Evolutionary conservation across 2,113 vertebrate genomes (phyloP), one percentile per base, ranked within the genome.

Genomic region (Platysteira castanea): DNA sequence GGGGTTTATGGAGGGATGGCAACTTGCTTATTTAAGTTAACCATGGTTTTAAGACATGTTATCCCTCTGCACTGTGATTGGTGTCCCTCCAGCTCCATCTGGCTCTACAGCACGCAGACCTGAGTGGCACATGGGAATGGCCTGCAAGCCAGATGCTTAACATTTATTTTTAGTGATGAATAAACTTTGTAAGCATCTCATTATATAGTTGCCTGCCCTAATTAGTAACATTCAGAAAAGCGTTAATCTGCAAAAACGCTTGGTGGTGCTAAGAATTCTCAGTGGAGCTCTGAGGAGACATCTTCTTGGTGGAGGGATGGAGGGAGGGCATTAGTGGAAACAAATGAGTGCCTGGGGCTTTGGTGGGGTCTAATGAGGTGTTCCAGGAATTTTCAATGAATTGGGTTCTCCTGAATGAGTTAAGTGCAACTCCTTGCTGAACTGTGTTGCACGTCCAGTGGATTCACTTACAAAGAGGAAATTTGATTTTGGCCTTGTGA

Each of bases 151-250:
- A 96, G 96, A 96, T 93, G 92, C 87, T 86, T 88, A 59, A 77
- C 90, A 93, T 96, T 96, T 97, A 97, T 94, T 96, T 97, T 96
- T 95, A 97, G 92, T 96, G 96, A 96, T 94, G 92, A 94, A 96
- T 97, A 96, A 95, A 96, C 87, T 96, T 90, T 88, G 87, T 96
- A 96, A 95, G 93, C 95, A 90, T 97, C 90, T 96, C 95, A 95
- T 96, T 96, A 96, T 96, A 87, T 84, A 90, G 95, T 96, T 1
- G 88, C 93, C 92, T 95, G 88, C 37, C 76, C 85, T 96, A 96
- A 97, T 94, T 95, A 96, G 90, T 94, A 96, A 94, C 96, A 95
- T 90, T 94, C 93, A 90, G 68, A 93, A 79, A 92, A 84, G 61
- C 64, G 90, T 96, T 94, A 95, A 96, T 95, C 95, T 95, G 71